Evolutionary conservation across 1,140 invertebrate species (phyloP), one percentile per base, ranked within the genome.

Genomic region (Drosophila nigromelanica): DNA sequence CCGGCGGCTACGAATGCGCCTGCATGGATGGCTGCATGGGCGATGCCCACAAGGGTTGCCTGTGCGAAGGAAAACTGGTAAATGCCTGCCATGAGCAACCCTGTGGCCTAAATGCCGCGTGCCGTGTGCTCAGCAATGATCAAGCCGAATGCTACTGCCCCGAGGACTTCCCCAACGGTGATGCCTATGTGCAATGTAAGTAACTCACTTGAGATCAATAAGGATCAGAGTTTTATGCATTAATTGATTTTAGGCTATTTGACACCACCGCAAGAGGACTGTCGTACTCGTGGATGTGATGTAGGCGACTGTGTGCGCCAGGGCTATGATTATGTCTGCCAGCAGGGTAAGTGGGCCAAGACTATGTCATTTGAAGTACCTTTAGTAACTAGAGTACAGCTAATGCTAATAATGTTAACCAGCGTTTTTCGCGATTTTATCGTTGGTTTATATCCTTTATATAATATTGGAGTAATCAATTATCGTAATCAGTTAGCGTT

Each of bases 131-230:
- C 27, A 92, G 94, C 45, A 93, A 94, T 61, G 93, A 94, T 54
- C 93, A 94, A 72, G 94, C 96, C 0, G 94, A 96, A 81, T 98
- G 97, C 85, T 96, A 95, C 89, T 98, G 97, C 90, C 97, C 97
- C 45, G 92, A 94, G 12, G 95, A 95, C 79, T 96, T 94, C 92
- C 96, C 97, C 30, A 93, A 95, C 52, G 97, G 97, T 43, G 96
- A 98, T 94, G 96, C 97, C 10, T 95, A 95, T 76, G 94, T 95
- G 74, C 94, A 96, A 94, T 98, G 97, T 97, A 94, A 95, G 94
- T 93, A 21, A 11, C 21, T 3, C 1, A 18, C 39, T 5, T 4
- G 2, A 51, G 0, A 12, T 12, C n/a, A 6, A 24, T 3, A 18
- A 5, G 11, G 3, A 27, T 27, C 27, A 5, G 2, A 27, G 12